A percentile compares a stretch with the other conserved stretches of the same genome.
These are phyloP conservation scores for Ammodytes dubius DNA, from an alignment of 2,113 vertebrate genomes.

Conservation along the genomic window DNA sequence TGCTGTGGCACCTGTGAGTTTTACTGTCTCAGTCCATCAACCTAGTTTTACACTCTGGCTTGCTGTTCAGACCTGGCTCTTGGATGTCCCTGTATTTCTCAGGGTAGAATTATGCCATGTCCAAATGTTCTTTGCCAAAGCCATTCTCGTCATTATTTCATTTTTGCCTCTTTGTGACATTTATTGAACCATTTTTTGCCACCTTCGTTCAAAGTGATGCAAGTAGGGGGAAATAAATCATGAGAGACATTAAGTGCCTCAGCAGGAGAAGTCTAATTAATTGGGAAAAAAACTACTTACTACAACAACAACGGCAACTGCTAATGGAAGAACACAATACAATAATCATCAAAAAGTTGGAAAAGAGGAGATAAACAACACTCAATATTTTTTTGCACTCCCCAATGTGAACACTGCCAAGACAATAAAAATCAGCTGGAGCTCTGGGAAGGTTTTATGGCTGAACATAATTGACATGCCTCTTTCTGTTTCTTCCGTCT, in stretches of 20 bases:
- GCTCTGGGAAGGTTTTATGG: conserved; percentile 69
- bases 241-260: conserved; percentile 5
- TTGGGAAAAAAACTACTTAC: conserved; percentile 49
- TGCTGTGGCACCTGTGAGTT: conserved; percentile 51
- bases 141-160: conserved; percentile 16
- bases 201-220: conserved; percentile 29
- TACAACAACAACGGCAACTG: conserved; percentile 42
- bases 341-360: conserved; percentile 73
- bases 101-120: conserved; percentile 10
- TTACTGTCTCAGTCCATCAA: conserved; percentile 17
- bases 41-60: conserved; percentile 9
- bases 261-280: conserved; percentile 44
- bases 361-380: conserved; percentile 75
- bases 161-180: conserved; percentile 32
- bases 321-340: conserved; percentile 65
- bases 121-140: conserved; percentile 24
- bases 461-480: conserved; percentile 73
- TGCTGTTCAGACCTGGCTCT: conserved; percentile 26
- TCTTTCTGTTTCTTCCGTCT: conserved; percentile 63
- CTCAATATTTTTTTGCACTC: conserved; percentile 78
- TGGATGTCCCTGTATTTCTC: conserved; percentile 28
- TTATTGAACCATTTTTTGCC: neutral
- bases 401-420: conserved; percentile 61
- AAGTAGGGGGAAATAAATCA: conserved; percentile 40
- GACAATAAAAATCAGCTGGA: conserved; percentile 75